Evolutionary conservation across 2,797 vertebrate genomes (phyloP), one percentile per base, ranked within the genome.

Genomic region (Aldrovandia affinis): DNA sequence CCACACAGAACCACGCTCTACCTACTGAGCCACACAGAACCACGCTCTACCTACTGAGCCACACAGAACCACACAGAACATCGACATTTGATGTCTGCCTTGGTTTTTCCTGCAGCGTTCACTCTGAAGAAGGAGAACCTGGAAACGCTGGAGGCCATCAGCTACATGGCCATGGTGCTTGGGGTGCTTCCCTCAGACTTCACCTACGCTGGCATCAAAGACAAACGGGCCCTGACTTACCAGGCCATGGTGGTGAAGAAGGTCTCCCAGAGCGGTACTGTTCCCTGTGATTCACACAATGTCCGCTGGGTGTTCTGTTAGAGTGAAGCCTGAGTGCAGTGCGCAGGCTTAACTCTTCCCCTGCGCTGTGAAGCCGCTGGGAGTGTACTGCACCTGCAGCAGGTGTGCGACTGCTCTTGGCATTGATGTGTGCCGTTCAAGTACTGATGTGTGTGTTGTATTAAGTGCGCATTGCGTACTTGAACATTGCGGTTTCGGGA

Each of bases 171-270:
- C n/a, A 88, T 95, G 52, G 92, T 94, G 39, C 96, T 99, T 57
- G 97, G 96, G 3, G 94, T 99, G 20, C 94, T 98, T 79, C 96
- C 97, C 18, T 98, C 97, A 4, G 97, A 99, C 91, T 99, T 99
- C 91, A 97, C 96, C 91, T 99, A 99, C 10, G 96, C 97, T 15
- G 98, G 98, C 78, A 97, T 97, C 90, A 99, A 99, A 93, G 98
- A 99, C 86, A 99, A 99, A 92, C 96, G 96, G 90, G 98, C 98
- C 10, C 59, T 99, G 89, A 98, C 98, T 61, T 97, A 95, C 89
- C 98, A 99, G 87, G 92, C 96, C 44, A 98, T 99, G 97, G 97
- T 98, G 73, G 97, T 99, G 86, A 98, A 96, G 93, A 98, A 99
- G 90, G 95, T 99, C 82, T 94, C 97, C 47, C 97, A 84, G 93